Base-by-base conservation (phyloP, 2,797 vertebrate genomes). In the Rhinoraja longicauda region DNA sequence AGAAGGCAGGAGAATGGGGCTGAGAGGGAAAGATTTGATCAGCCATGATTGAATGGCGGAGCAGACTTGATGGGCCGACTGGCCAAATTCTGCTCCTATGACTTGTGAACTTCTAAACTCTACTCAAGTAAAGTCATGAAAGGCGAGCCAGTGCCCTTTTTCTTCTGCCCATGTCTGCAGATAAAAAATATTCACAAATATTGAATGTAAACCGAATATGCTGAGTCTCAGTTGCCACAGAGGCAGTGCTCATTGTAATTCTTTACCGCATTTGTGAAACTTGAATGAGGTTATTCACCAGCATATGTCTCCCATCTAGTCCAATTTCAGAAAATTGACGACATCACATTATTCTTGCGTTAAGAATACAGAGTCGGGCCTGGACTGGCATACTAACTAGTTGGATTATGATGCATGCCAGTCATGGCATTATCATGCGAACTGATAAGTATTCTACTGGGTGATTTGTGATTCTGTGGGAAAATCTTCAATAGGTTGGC, bases 381-480 rank as follows among this genome's bases (percentile, higher is more conserved):
- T 75, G 39, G 90, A 57, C 90, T 92, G 90, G 70, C 90, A 92
- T 92, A 92, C 67, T 92, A 92, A 92, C 70, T 67, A 92, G 21
- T 4, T 36, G 45, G 39, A 73, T 91, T 91, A 72, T 91, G 90
- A 91, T 91, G 90, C 36, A 57, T 75, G 45, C 70, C 90, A 92
- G 90, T 92, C 67, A 73, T 92, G 90, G 57, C 90, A 92, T 92
- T 75, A 92, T 75, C 90, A 75, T 92, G 70, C 90, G 92, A 92
- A 73, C 90, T 92, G 39, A 73, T 92, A 29, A 92, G 90, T 10
- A 75, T 72, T 92, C 70, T 29, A 75, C 45, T 45, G 90, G 36
- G 36, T 72, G 64, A 92, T 92, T 75, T 92, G 90, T 75, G 70
- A 75, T 29, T 73, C 36, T 1, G 70, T 92, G 70, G 70, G 90